Base-by-base conservation (phyloP, 2,888 invertebrate species). In the Andrena haemorrhoa region DNA sequence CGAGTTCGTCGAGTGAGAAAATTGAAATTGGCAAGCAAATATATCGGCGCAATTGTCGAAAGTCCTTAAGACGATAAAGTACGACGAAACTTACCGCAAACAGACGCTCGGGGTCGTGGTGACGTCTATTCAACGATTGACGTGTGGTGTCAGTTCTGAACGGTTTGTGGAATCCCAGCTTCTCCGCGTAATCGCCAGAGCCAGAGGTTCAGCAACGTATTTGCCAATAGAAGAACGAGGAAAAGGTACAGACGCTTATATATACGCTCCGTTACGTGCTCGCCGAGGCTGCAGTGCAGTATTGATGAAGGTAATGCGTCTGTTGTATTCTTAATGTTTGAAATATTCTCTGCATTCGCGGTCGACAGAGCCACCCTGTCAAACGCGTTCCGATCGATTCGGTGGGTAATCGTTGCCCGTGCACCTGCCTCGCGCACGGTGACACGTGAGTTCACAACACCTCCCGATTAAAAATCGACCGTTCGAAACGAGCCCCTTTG, bases 181-280 rank as follows among this genome's bases (percentile, higher is more conserved):
- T 72, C 49, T 8, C 41, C 61, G 41, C 53, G 51, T 63, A 51
- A 33, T 23, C 26, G 41, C 49, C 64, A 56, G 3, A n/a, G 26
- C 47, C n/a, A n/a, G n/a, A n/a, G n/a, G 60, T 12, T 12, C 49
- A 47, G 6, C 8, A 58, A 16, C 26, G 61, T 68, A n/a, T 47
- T 47, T 31, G 35, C 64, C 20, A 70, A 77, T 70, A 64, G 78
- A 31, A 12, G 64, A 70, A 58, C 16, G 33, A 56, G 63, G 26
- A 53, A 77, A 69, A 56, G 53, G 26, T 29, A 47, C 33, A 69
- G 56, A 33, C 35, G 60, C 26, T 69, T 79, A 76, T 56, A 69
- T 47, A 77, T 35, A 31, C 29, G 10, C 23, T n/a, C 35, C 66
- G 41, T 56, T 16, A 53, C 68, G 35, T 41, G 35, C 41, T 41